Evolutionary conservation across 2,797 vertebrate genomes (phyloP).

Genomic region (Pteropus rufus): DNA sequence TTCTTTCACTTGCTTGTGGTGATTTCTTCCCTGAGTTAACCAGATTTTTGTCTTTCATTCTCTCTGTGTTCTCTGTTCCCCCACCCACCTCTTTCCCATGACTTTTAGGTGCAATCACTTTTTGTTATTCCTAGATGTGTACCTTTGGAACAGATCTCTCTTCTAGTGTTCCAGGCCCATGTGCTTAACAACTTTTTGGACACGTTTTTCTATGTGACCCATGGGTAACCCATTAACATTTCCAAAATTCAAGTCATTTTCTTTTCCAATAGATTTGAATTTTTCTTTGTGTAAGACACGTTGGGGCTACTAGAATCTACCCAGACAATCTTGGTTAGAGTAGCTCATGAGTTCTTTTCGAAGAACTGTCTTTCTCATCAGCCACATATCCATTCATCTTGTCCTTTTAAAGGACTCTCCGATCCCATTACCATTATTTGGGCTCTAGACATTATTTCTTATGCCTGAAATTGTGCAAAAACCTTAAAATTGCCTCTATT

Average conservation of each 20-base stretch:
- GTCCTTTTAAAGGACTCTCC: background rate
- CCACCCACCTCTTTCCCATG: background rate
- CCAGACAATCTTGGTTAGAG: background rate
- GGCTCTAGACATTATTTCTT: background rate
- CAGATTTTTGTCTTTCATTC: background rate
- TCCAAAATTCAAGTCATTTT: background rate
- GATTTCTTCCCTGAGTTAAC: background rate
- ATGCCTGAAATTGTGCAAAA: background rate
- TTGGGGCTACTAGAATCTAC: background rate
- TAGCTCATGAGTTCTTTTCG: background rate
- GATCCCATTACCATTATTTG: background rate
- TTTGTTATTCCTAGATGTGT: background rate
- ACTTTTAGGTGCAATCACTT: background rate
- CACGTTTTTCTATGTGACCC: background rate
- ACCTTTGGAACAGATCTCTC: background rate
- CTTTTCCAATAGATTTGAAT: background rate
- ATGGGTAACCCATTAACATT: background rate
- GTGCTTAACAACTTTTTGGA: background rate
- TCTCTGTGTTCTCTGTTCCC: background rate
- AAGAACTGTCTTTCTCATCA: background rate
- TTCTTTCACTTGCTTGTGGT: background rate
- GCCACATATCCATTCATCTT: background rate
- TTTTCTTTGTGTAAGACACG: background rate
- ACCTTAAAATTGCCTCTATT: background rate
- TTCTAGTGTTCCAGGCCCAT: background rate